Evolutionary conservation across 2,888 invertebrate genomes (phyloP).

Genomic region (Drosophila imparisetae): DNA sequence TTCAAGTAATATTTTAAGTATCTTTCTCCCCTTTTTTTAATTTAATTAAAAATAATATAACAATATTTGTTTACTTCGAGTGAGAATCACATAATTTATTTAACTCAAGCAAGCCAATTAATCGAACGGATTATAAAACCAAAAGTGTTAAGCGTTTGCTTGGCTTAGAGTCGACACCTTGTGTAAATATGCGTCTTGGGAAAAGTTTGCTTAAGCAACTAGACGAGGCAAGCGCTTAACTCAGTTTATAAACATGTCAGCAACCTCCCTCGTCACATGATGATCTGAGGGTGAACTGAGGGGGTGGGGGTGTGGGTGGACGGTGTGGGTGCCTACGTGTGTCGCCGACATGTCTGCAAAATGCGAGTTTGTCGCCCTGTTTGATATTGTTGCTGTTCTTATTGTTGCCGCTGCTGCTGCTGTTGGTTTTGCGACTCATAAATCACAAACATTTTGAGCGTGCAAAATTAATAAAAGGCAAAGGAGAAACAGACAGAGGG

Average conservation of each 20-base stretch:
- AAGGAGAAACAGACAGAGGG: neutral
- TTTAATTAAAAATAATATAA: neutral
- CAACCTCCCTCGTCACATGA: neutral
- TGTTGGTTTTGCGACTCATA: conserved; percentile 70
- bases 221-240: conserved; percentile 26
- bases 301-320: no score
- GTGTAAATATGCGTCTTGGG: conserved; percentile 14
- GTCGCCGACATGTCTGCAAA: conserved; percentile 53
- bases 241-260: conserved; percentile 5
- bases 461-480: conserved; percentile 61
- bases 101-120: neutral
- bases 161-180: neutral
- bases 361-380: conserved; percentile 52
- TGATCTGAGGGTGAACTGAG: neutral
- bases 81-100: neutral
- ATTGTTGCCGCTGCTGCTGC: conserved; percentile 38
- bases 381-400: conserved; percentile 9
- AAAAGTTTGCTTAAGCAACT: conserved; percentile 27
- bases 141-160: conserved; percentile 1
- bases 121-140: neutral
- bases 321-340: conserved; percentile 30
- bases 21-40: neutral
- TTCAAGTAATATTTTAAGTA: neutral
- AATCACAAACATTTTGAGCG: conserved; percentile 66
- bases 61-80: neutral